Conservation (phyloP, 2,113 vertebrate species). For the Trachemys scripta region DNA sequence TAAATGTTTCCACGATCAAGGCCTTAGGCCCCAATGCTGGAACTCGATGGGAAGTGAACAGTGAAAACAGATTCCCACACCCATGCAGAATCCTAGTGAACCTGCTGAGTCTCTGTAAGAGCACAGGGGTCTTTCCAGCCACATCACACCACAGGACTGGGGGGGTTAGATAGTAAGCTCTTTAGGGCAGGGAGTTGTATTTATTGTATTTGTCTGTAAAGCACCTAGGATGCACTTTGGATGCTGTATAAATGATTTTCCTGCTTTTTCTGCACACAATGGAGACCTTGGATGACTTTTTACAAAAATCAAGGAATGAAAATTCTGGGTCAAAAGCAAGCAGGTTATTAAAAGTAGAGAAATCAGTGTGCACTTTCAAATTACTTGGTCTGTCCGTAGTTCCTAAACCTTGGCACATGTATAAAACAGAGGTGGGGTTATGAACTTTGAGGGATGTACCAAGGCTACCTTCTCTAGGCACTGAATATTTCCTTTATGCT, state of each 20-base stretch:
- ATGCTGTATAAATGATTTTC: background rate
- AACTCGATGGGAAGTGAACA: too few relatives aligned
- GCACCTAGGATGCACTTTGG: background rate
- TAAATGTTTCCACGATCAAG: background rate
- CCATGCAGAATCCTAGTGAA: background rate
- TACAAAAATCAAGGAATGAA: background rate
- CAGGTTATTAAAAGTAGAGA: too few relatives aligned
- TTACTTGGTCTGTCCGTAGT: background rate
- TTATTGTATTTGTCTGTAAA: background rate
- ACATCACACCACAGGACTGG: background rate
- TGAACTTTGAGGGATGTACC: accelerated
- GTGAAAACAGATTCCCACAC: too few relatives aligned
- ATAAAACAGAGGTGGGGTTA: background rate
- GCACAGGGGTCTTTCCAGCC: background rate
- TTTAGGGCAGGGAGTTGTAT: background rate
- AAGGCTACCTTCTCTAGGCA: accelerated
- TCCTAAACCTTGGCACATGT: background rate
- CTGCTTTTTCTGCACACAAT: background rate
- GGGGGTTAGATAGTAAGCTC: background rate
- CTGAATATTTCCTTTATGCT: background rate
- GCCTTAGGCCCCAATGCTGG: background rate
- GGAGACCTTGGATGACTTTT: background rate
- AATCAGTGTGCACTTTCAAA: accelerated
- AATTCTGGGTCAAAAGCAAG: background rate
- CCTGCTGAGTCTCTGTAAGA: background rate